Base-by-base conservation (phyloP, 1,140 invertebrate species). In the Dendrolimus kikuchii region DNA sequence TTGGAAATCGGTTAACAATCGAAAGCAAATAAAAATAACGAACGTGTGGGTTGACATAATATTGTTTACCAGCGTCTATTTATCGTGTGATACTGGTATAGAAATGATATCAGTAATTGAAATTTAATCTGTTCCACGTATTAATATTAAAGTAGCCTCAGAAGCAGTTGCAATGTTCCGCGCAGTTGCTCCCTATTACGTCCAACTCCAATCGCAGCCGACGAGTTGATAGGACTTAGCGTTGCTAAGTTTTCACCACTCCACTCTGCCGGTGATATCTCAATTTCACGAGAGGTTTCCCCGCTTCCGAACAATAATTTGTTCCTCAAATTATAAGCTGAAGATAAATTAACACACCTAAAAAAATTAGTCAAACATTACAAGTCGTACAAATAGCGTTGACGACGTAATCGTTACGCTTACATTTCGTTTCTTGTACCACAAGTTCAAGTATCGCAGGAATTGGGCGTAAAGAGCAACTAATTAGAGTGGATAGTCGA, bases 221-320 rank as follows among this genome's bases (percentile, higher is more conserved):
- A 59, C 51, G 64, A 66, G 64, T 64, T 69, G 66, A 77, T 73
- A 56, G 61, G 72, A 78, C 75, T 81, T 80, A 79, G 74, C 78
- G 68, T 81, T 84, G 54, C 71, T 84, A 84, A 74, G 78, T 74
- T 81, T 81, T 84, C 81, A 70, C 67, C 67, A 73, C 71, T 80
- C 65, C 60, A 67, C 71, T 60, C 52, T 51, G 58, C 59, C 60
- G 54, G 60, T 70, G 71, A 74, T 77, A 81, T 77, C 68, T 76
- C 72, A 74, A 78, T 75, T 81, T 69, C 67, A 67, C 64, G 60
- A 73, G 55, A 54, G 77, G 77, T 66, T 77, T 84, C 73, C 64
- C 57, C 68, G 71, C 64, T 74, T 66, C 62, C 60, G 64, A 61
- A 69, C 60, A 74, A 68, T 81, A 76, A 75, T 69, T 65, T 70